Conservation (phyloP, 1,140 invertebrate species). For the Oryctes rhinoceros region DNA sequence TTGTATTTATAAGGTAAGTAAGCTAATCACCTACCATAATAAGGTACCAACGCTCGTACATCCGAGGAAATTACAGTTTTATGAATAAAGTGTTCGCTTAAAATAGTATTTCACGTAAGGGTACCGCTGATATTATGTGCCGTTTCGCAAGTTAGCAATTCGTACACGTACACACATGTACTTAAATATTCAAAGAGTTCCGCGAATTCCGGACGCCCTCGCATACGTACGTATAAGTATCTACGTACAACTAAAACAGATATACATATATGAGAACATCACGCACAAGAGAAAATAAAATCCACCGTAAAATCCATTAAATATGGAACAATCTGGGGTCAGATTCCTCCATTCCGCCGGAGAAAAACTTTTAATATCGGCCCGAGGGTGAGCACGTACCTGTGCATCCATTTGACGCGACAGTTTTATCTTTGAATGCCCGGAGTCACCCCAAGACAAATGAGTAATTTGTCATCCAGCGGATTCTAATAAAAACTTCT, state of each 20-base stretch:
- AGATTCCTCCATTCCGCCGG: slow-evolving; percentile 18
- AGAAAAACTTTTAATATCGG: slow-evolving; percentile 40
- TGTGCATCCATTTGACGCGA: slow-evolving; percentile 41
- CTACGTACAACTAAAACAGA: slow-evolving; percentile 19
- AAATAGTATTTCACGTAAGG: not conserved
- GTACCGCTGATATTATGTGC: not conserved
- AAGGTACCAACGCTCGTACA: slow-evolving; percentile 1
- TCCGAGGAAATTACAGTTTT: not conserved
- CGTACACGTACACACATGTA: slow-evolving; percentile 7
- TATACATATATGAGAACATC: slow-evolving; percentile 12
- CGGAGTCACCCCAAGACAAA: slow-evolving; percentile 26
- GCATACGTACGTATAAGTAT: not conserved
- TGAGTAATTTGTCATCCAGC: slow-evolving; percentile 38
- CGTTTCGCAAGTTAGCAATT: slow-evolving; percentile 28
- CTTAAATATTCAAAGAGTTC: slow-evolving; percentile 32
- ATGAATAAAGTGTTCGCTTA: not conserved
- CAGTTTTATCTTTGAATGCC: slow-evolving; percentile 39
- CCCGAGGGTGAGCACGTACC: slow-evolving; percentile 37
- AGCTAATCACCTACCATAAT: not conserved
- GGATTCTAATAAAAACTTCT: slow-evolving; percentile 41
- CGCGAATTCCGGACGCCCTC: not conserved
- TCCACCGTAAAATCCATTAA: slow-evolving; percentile 31
- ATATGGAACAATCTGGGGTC: slow-evolving; percentile 16
- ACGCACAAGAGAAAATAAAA: slow-evolving; percentile 29
- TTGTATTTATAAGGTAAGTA: not conserved